Evolutionary conservation across 2,888 invertebrate species (phyloP), one percentile per base, ranked within the genome.

Genomic region (Tachina fera): DNA sequence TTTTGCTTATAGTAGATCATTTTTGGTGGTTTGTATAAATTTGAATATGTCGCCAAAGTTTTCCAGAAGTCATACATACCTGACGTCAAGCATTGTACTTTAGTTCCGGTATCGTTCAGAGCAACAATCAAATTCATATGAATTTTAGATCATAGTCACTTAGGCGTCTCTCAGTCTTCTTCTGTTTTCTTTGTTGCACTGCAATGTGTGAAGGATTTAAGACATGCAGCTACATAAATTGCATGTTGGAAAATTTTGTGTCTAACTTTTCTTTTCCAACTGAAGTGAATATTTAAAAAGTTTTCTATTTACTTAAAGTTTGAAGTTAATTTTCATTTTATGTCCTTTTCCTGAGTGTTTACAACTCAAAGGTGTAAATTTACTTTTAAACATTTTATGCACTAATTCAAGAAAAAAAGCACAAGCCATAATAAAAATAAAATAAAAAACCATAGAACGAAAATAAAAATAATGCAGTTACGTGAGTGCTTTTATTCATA

Each of bases 291-390:
- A 58, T 43, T 43, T 61, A 19, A 61, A 9, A 60, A 39, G 11
- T 61, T 61, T 43, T 8, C 2, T 43, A 43, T 16, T 43, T 43
- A 16, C 43, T 16, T 61, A 9, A 16, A 43, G 31, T 49, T 49
- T 47, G 5, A 65, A 13, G 63, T 65, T 8, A 49, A 65, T 45
- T 1, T 22, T 1, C 3, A n/a, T 47, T 14, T 41, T 16, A 10
- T 61, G 16, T 65, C 1, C 22, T 51, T 51, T 68, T 68, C 16
- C 47, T 3, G 9, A 10, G 13, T 9, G 22, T 31, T 53, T 53
- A 49, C 39, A 49, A 19, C 11, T 51, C 9, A 14, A 19, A 75
- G 63, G 74, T 75, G 74, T 63, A 43, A 63, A 61, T 45, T 63
- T 41, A 41, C 41, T 45, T 61, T 61, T 61, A 19, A 47, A 22